Evolutionary conservation across 23 tunicate genomes (phyloP), one percentile per base, ranked within the genome.

Genomic region (Trididemnum nubilum): DNA sequence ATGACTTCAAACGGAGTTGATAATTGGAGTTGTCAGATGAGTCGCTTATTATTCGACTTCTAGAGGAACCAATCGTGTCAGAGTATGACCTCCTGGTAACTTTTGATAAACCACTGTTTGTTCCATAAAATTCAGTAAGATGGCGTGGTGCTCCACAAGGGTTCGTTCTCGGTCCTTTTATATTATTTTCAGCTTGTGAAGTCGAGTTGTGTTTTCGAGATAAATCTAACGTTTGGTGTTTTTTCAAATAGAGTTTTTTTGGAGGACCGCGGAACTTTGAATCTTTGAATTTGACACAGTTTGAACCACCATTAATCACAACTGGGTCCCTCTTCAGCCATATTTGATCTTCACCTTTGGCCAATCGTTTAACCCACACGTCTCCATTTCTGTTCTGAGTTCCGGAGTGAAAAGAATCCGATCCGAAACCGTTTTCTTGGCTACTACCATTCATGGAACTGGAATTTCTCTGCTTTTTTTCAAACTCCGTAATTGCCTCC

Each of bases 401-500:
- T 21, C 37, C 25, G 5, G 19, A 7, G 24, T 7, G 28, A 19
- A 7, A 18, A 7, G 24, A 19, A 4, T 19, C 24, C 7, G 74
- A 67, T 30, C 15, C 12, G 12, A 5, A 7, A 30, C 38, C 38
- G 38, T 33, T 33, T 9, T 67, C 74, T 15, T 31, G 74, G 25
- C 74, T 33, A 38, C 38, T 67, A 30, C 38, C 74, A 9, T 38
- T 33, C 26, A 33, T 24, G 38, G 38, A 31, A n/a, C 21, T 33
- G 18, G 15, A 67, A 15, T 67, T 67, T 33, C 38, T 32, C 38
- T 67, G 19, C 38, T 33, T 12, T 31, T 67, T 67, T 33, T 67
- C 74, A 12, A 67, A 5, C 74, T 67, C 70, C 1, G 84, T 79
- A 23, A 85, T 28, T 25, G 83, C 90, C 38, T 85, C 90, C 90